Base-by-base conservation (phyloP, 1,140 invertebrate species). In the Ooceraea biroi region DNA sequence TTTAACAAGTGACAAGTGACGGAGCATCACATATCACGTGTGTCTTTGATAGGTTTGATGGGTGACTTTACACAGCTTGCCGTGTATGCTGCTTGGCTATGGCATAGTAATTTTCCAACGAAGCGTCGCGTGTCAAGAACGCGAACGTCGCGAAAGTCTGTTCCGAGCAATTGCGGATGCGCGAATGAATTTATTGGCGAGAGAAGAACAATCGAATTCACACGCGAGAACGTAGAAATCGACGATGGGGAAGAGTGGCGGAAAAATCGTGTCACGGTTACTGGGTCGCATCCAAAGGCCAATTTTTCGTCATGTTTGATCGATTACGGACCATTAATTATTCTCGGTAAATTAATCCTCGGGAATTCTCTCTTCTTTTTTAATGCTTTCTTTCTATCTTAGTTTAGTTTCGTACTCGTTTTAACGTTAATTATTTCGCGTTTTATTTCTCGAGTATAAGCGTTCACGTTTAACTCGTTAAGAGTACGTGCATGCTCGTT, bases 191-290 rank as follows among this genome's bases (percentile, higher is more conserved):
- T 48, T 68, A 68, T 48, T 48, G 14, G 41, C 46, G 60, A 25
- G 22, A 48, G 22, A 68, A 14, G 44, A 48, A 66, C 19, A 68
- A 46, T 68, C 25, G 65, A 68, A 68, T 68, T 68, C 65, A 7
- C 65, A 68, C 22, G 65, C 46, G 41, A 27, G 46, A 36, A 19
- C 1, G 8, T 63, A 36, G 60, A 63, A 36, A 63, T n/a, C 14
- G n/a, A 36, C 7, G 30, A 63, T 2, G 25, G 44, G 52, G 30
- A 27, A 68, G 48, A 68, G 25, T 22, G 44, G 17, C 5, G 17
- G 22, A 48, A 68, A 50, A 68, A 50, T 68, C 19, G 46, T 30
- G 22, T 68, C 65, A 50, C 60, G 60, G 65, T 68, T 68, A 68
- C 48, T 27, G 46, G 36, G 44, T 68, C 65, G 46, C 22, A 25